These are phyloP conservation scores for Salvelinus namaycush DNA, from an alignment of 2,113 vertebrate genomes.

Conservation along the genomic window DNA sequence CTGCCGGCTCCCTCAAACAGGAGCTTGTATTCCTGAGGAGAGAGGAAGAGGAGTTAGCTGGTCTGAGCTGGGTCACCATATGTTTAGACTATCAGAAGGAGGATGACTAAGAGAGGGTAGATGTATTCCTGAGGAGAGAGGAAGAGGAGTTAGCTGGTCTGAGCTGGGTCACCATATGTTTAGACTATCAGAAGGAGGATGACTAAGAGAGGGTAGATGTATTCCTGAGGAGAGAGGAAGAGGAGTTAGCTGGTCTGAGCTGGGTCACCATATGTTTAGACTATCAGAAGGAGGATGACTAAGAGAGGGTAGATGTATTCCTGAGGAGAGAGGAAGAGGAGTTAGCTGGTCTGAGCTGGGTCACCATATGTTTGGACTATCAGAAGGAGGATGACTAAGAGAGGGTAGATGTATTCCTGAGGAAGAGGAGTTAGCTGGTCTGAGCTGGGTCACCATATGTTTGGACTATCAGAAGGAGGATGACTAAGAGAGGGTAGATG, in stretches of 20 bases:
- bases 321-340: background rate
- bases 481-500: too few species aligned
- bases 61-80: background rate
- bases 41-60: background rate
- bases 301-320: too few species aligned
- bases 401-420: slow-evolving; percentile 73
- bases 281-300: background rate
- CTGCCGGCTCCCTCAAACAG: slow-evolving; percentile 79
- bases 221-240: too few species aligned
- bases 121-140: slow-evolving; percentile 81
- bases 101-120: background rate
- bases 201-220: too few species aligned
- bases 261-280: background rate
- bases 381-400: background rate
- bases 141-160: background rate
- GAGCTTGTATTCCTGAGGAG: slow-evolving; percentile 77
- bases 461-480: too few species aligned
- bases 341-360: background rate
- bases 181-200: too few species aligned
- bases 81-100: background rate
- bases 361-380: background rate
- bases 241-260: background rate
- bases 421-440: background rate
- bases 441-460: too few species aligned
- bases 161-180: too few species aligned